Percentiles rank a stretch among this genome's conserved stretches.
phyloP scores from a whole-genome alignment of 2,888 invertebrate genomes.

The Chironomus tentans region DNA sequence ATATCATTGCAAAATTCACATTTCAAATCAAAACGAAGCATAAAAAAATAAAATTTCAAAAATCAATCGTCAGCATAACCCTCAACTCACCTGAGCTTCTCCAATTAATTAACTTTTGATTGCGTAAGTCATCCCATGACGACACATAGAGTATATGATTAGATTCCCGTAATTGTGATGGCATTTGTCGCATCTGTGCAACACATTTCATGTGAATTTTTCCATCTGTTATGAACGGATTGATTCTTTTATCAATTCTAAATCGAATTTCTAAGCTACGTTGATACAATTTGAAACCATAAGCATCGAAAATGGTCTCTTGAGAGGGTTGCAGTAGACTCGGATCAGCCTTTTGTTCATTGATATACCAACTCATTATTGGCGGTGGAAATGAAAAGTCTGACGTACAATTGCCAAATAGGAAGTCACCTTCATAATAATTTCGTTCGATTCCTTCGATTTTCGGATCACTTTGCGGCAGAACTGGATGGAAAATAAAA shows the following conservation, averaged over 20 bases:
- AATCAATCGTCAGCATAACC: neutral
- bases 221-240: conserved; percentile 14
- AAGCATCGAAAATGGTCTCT: conserved; percentile 39
- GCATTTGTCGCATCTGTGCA: conserved; percentile 41
- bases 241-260: conserved; percentile 37
- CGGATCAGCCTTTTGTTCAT: conserved; percentile 18
- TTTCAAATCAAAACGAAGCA: neutral
- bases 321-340: conserved; percentile 39
- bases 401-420: conserved; percentile 23
- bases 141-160: conserved; percentile 37
- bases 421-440: conserved; percentile 22
- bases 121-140: conserved; percentile 39
- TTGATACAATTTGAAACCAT: conserved; percentile 39
- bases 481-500: neutral
- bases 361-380: conserved; percentile 18
- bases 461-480: conserved; percentile 19
- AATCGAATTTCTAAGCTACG: conserved; percentile 40
- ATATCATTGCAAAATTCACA: neutral
- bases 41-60: too few species aligned
- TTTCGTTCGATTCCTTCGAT: conserved; percentile 18
- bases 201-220: conserved; percentile 40
- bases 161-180: conserved; percentile 37
- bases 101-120: conserved; percentile 40
- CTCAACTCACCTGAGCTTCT: conserved; percentile 33
- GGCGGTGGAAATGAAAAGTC: conserved; percentile 19